These are phyloP conservation scores for Clinocottus analis DNA, from an alignment of 2,113 vertebrate genomes.

Conservation along the genomic window DNA sequence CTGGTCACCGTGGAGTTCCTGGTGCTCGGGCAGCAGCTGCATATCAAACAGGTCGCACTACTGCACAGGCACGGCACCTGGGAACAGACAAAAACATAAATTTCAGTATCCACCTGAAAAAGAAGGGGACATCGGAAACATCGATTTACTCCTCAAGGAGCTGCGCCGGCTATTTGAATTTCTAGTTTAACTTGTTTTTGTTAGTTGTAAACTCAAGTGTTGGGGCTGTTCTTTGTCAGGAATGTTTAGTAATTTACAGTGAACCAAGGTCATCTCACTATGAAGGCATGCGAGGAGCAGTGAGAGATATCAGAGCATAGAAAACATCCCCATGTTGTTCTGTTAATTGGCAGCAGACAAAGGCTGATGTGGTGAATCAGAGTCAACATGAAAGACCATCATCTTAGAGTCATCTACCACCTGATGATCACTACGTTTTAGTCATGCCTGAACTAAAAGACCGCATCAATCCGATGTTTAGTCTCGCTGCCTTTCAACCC, in stretches of 20 bases:
- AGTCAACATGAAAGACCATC: neutral
- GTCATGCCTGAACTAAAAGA: neutral
- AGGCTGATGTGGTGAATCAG: neutral
- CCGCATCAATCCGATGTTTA: neutral
- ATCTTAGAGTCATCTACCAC: constrained; percentile 1
- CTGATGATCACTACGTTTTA: neutral
- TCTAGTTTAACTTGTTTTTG: neutral
- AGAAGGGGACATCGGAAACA: neutral
- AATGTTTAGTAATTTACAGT: neutral
- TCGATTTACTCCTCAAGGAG: too few species aligned
- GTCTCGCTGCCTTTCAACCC: neutral
- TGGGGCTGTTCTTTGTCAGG: neutral
- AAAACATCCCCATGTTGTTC: neutral
- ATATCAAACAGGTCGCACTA: constrained; percentile 88
- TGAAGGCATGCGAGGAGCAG: neutral
- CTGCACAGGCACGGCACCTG: constrained; percentile 92
- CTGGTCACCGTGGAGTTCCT: constrained; percentile 92
- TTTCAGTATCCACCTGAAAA: neutral
- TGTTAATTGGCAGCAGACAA: neutral
- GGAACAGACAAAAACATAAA: neutral
- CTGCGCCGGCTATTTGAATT: neutral
- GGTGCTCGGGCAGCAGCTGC: constrained; percentile 88
- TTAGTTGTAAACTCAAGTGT: neutral
- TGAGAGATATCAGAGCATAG: neutral
- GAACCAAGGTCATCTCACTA: neutral